Conservation (phyloP, 2,113 vertebrate genomes). For the Cepphus grylle region DNA sequence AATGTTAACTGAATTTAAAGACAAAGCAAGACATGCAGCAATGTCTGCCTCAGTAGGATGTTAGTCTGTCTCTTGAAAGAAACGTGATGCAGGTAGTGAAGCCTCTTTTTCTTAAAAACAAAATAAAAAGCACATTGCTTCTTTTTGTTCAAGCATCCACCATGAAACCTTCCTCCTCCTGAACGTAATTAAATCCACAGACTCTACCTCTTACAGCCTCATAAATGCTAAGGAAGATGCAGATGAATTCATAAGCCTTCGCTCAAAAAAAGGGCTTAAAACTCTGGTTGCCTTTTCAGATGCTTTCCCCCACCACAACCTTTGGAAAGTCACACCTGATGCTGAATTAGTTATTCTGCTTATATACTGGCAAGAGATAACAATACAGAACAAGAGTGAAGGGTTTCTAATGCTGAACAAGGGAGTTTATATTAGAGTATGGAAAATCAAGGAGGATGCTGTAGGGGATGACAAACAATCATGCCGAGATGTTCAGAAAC, state of each 20-base stretch:
- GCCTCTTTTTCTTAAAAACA: background rate
- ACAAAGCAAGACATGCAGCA: background rate
- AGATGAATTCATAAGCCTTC: background rate
- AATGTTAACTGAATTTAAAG: background rate
- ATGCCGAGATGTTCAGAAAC: background rate
- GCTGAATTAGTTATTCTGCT: background rate
- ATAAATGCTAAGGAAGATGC: background rate
- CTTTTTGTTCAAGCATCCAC: background rate
- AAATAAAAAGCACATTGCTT: background rate
- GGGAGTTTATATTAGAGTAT: background rate
- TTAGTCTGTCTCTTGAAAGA: background rate
- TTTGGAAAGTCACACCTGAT: background rate
- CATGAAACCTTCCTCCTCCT: background rate
- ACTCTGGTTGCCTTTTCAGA: background rate
- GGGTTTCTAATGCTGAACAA: background rate
- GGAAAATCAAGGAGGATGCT: background rate
- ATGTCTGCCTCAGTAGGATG: background rate
- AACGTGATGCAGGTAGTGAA: background rate
- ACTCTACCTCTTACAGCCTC: background rate
- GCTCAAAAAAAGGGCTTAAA: background rate
- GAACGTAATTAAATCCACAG: background rate
- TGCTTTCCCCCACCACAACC: accelerated
- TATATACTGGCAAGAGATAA: background rate
- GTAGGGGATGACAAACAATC: background rate
- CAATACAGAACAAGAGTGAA: background rate